Evolutionary conservation across 2,797 vertebrate species (phyloP), one percentile per base, ranked within the genome.

Genomic region (Dipus sagitta): DNA sequence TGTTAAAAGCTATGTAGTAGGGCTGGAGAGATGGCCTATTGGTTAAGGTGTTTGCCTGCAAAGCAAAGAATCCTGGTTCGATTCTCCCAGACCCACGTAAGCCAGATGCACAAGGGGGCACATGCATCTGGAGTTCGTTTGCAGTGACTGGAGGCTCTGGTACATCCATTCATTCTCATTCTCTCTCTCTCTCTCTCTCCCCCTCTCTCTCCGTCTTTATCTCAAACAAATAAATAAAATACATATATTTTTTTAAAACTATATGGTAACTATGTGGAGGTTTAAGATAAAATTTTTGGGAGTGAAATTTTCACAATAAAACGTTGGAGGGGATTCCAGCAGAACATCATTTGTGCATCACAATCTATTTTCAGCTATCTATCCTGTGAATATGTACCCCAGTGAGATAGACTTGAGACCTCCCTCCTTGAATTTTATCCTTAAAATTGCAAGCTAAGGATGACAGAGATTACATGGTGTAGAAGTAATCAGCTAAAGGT

Each of bases 271-370:
- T 38, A 38, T 38, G 38, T 38, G 38, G 38, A 38, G 38, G 38
- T 38, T 38, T 38, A 38, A 38, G 38, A 38, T 38, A 38, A 38
- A 80, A 58, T 60, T 65, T 67, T 87, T 20, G 13, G 15, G 5
- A 82, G 34, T 81, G 76, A 86, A 67, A 78, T 83, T 90, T 80
- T 87, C 60, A 58, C 68, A 83, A 3, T 74, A 87, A 84, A 90
- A 71, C 47, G 4, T 75, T 71, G 17, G 0, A 15, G 60, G 4
- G 1, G 3, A 23, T 65, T 74, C 38, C n/a, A 90, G n/a, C 34
- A 90, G 47, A 87, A 21, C 79, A 77, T 47, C 90, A 64, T 90
- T 87, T 71, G 54, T 92, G 52, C 93, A 54, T 34, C 38, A 30
- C 13, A 84, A 58, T 64, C 81, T 85, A 1, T 88, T 91, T 92